A percentile compares a stretch with the other conserved stretches of the same genome.
These are phyloP conservation scores for Drosophila maculinotata DNA, from an alignment of 2,888 invertebrate genomes.

Conservation along the genomic window DNA sequence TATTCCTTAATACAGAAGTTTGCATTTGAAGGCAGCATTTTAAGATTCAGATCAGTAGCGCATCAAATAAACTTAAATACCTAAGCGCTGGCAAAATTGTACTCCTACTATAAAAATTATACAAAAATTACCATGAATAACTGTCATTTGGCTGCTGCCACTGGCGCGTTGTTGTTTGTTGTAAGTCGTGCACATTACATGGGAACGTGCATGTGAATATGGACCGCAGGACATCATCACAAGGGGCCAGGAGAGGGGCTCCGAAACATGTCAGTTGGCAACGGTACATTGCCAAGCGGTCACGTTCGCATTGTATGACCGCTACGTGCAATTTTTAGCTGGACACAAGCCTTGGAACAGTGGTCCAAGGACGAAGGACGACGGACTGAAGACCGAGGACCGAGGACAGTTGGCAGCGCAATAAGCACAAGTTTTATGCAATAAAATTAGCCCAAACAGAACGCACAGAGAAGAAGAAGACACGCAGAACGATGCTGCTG, in stretches of 20 bases:
- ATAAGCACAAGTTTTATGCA: slow-evolving; percentile 78
- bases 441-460: slow-evolving; percentile 71
- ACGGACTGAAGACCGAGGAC: slow-evolving; percentile 3
- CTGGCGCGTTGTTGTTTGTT: slow-evolving; percentile 42
- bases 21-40: too few species aligned
- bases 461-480: slow-evolving; percentile 19
- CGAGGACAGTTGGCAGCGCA: slow-evolving; percentile 51
- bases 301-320: slow-evolving; percentile 77
- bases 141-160: slow-evolving; percentile 59
- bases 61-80: slow-evolving; percentile 10
- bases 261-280: slow-evolving; percentile 37
- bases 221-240: slow-evolving; percentile 45
- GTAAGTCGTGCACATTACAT: slow-evolving; percentile 68
- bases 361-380: slow-evolving; percentile 12
- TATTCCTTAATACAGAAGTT: too few species aligned
- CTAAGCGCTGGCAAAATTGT: slow-evolving; percentile 15
- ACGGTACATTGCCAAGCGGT: slow-evolving; percentile 69
- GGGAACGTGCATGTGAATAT: slow-evolving; percentile 56
- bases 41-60: slow-evolving; percentile 29
- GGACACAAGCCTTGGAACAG: slow-evolving; percentile 29
- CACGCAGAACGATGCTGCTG: slow-evolving; percentile 47
- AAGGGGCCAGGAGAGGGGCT: background rate
- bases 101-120: slow-evolving; percentile 31
- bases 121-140: slow-evolving; percentile 75
- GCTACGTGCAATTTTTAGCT: slow-evolving; percentile 71